Conservation (phyloP, 2,888 invertebrate species). For the Zootermopsis nevadensis region DNA sequence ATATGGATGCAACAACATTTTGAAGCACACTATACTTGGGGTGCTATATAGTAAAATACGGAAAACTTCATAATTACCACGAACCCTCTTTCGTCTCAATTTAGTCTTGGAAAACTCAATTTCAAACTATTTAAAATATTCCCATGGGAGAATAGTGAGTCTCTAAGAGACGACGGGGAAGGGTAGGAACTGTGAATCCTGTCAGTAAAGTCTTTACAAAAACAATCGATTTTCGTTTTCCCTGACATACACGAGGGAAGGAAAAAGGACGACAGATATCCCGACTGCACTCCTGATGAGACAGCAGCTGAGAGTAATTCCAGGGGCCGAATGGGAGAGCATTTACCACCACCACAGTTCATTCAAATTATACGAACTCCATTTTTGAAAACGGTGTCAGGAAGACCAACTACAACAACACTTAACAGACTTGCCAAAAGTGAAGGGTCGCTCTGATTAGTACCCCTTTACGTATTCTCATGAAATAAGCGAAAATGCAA, state of each 20-base stretch:
- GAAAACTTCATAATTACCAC: constrained; percentile 41
- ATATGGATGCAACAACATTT: not conserved
- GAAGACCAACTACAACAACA: no score
- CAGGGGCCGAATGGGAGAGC: not conserved
- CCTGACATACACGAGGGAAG: not conserved
- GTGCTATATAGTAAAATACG: constrained; percentile 29
- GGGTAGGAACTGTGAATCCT: not conserved
- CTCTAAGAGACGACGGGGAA: not conserved
- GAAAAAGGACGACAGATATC: constrained; percentile 6
- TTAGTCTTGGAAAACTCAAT: constrained; percentile 42
- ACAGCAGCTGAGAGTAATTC: not conserved
- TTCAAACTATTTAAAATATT: constrained; percentile 43
- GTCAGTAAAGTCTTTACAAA: constrained; percentile 27
- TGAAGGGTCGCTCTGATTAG: no score
- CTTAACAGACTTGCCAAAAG: no score
- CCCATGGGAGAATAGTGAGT: constrained; percentile 34
- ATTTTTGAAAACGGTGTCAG: no score
- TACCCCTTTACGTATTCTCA: no score
- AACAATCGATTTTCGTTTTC: constrained; percentile 28
- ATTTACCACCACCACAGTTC: not conserved
- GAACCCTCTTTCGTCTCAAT: constrained; percentile 36
- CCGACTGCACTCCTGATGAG: not conserved
- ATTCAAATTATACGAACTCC: no score
- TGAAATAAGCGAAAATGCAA: no score
- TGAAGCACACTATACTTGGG: not conserved